phyloP scores from a whole-genome alignment of 2,113 vertebrate genomes.

The Hiodon tergisus region DNA sequence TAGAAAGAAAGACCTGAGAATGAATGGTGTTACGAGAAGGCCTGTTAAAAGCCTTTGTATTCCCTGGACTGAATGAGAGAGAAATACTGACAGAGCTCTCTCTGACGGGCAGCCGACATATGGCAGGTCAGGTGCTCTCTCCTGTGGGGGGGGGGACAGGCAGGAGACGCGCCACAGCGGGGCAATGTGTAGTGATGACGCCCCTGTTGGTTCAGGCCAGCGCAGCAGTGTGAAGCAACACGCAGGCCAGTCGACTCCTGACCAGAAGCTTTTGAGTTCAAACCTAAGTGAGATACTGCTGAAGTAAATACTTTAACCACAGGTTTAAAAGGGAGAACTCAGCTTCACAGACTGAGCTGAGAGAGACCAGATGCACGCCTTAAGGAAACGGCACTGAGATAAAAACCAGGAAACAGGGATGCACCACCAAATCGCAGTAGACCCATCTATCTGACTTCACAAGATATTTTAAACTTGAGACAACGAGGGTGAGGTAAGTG shows the following conservation, averaged over 20 bases:
- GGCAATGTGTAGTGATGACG: constrained; percentile 8
- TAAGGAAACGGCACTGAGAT: not conserved
- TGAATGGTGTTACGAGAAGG: no score
- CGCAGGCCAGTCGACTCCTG: not conserved
- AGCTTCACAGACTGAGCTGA: no score
- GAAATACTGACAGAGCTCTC: not conserved
- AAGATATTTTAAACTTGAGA: no score
- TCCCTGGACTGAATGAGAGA: not conserved
- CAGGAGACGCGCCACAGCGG: not conserved
- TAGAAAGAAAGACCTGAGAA: no score
- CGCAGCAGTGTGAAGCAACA: no score
- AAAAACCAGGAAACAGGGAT: constrained; percentile 5
- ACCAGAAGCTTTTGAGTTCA: constrained; percentile 3
- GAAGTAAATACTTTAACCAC: not conserved
- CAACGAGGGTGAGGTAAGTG: no score
- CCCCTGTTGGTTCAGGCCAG: not conserved
- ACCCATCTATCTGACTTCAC: no score
- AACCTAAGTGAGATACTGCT: not conserved
- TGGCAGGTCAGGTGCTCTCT: constrained; percentile 27
- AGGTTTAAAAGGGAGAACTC: no score
- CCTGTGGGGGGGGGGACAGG: constrained; percentile 9
- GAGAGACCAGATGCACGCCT: no score
- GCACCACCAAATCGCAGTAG: no score
- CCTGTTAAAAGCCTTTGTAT: not conserved
- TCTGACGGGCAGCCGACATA: constrained; percentile 27